phyloP scores from a whole-genome alignment of 1,140 invertebrate genomes.

The Lasioglossum baleicum region DNA sequence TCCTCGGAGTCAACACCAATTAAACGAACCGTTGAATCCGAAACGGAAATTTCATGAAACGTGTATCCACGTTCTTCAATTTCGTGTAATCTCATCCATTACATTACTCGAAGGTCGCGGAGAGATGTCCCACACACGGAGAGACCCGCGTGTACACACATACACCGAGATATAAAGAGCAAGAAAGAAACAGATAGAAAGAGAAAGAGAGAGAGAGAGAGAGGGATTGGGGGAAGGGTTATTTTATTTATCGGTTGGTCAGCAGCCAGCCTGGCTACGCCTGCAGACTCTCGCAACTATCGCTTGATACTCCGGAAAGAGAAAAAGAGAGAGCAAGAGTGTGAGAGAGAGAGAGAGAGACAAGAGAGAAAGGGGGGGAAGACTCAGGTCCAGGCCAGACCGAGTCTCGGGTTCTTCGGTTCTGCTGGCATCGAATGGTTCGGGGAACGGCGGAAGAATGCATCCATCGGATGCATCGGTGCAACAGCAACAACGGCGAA shows the following conservation, averaged over 20 bases:
- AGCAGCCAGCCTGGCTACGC: conserved; percentile 62
- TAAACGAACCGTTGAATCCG: too few relatives aligned
- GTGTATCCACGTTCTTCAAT: not conserved
- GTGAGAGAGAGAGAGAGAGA: conserved; percentile 10
- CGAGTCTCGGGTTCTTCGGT: conserved; percentile 21
- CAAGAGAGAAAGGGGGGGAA: not conserved
- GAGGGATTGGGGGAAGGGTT: conserved; percentile 44
- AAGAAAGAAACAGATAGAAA: not conserved
- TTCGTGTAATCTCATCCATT: not conserved
- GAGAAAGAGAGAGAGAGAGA: too few relatives aligned
- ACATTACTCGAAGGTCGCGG: not conserved
- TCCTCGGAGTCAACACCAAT: too few relatives aligned
- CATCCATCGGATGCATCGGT: conserved; percentile 47
- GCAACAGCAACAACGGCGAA: conserved; percentile 29
- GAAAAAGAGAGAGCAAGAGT: conserved; percentile 1
- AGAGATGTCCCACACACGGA: not conserved
- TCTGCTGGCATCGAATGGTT: conserved; percentile 39
- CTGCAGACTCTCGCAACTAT: conserved; percentile 17
- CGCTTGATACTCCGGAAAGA: conserved; percentile 2
- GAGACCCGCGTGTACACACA: not conserved
- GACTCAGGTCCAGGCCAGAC: conserved; percentile 18
- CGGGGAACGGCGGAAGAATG: conserved; percentile 53
- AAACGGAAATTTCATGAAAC: not conserved
- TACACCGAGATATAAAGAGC: not conserved
- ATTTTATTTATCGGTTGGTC: conserved; percentile 73